Percentiles rank a stretch among this genome's conserved stretches.
These are phyloP conservation scores for Drosophila paramelanica DNA, from an alignment of 2,888 invertebrate genomes.

Conservation along the genomic window DNA sequence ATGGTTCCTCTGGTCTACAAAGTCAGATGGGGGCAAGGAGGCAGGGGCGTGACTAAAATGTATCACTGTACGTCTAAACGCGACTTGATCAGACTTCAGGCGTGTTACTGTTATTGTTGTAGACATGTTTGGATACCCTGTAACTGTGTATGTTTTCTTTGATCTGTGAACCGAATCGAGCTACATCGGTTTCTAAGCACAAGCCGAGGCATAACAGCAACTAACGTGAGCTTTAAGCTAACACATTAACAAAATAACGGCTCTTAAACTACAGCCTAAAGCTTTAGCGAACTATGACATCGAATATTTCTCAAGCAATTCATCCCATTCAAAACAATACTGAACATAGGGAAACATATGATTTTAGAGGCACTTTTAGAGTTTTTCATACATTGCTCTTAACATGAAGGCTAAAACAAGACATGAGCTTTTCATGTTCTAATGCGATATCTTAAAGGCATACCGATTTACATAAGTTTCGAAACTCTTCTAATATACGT, in stretches of 20 bases:
- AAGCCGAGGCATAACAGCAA: constrained; percentile 35
- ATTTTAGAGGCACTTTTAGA: constrained; percentile 60
- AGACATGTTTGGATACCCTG: constrained; percentile 48
- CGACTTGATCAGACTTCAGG: constrained; percentile 38
- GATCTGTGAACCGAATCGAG: constrained; percentile 8
- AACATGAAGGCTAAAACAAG: constrained; percentile 2
- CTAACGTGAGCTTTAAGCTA: constrained; percentile 61
- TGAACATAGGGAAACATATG: constrained; percentile 3
- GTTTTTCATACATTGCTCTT: constrained; percentile 33
- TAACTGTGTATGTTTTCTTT: constrained; percentile 26
- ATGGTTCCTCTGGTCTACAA: constrained; percentile 19
- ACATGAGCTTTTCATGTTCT: not conserved
- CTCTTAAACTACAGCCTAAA: constrained; percentile 34
- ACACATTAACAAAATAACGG: constrained; percentile 55
- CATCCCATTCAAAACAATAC: not conserved
- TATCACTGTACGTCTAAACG: constrained; percentile 4
- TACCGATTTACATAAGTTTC: not conserved
- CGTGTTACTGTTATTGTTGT: constrained; percentile 21
- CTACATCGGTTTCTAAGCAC: constrained; percentile 12
- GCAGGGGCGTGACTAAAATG: constrained; percentile 15
- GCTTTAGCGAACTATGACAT: constrained; percentile 11
- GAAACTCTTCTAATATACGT: too few species aligned
- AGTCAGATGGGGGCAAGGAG: constrained; percentile 10
- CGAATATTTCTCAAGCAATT: not conserved
- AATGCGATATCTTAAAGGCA: not conserved